Base-by-base conservation (phyloP, 2,888 invertebrate species). In the Blera fallax region DNA sequence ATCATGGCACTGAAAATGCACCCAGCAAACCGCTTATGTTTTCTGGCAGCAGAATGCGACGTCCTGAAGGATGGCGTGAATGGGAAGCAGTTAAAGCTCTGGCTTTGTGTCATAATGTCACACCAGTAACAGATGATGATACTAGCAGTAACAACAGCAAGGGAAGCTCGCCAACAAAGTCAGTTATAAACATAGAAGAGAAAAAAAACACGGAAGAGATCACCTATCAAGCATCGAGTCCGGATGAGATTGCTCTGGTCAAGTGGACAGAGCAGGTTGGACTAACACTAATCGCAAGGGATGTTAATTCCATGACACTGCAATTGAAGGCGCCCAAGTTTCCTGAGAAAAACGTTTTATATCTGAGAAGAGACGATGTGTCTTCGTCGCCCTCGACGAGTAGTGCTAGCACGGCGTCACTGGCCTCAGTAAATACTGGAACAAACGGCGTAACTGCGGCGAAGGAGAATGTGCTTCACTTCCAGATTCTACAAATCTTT, bases 71-170 rank as follows among this genome's bases (percentile, higher is more conserved):
- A 70, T 94, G 95, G 84, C 94, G 97, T 69, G 96, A 98, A 81
- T 96, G 96, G 93, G 97, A 97, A 90, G 97, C 97, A 0, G 97
- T 99, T 29, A 96, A 97, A 89, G 99, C 99, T 0, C 93, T 99
- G 64, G 98, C 99, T 0, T 93, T 99, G 40, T 99, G 99, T 91
- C 99, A 99, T 91, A 99, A 99, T 92, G 99, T 99, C 8, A 99
- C 99, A 0, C 99, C 99, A 0, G 98, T 98, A 1, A 97, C 96
- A 90, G 99, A 99, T 88, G 93, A 93, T 16, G 92, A 92, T 87
- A 91, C 91, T 34, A 89, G 34, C 45, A 82, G 64, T 29, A 65
- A 34, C 34, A 65, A 67, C 16, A 88, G 88, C 45, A 85, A 87
- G 21, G 87, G 87, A 11, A 90, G 89, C 87, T 92, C 92, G 58